A percentile compares a stretch with the other conserved stretches of the same genome.
phyloP scores from a whole-genome alignment of 2,888 invertebrate genomes.

The Clitarchus hookeri region DNA sequence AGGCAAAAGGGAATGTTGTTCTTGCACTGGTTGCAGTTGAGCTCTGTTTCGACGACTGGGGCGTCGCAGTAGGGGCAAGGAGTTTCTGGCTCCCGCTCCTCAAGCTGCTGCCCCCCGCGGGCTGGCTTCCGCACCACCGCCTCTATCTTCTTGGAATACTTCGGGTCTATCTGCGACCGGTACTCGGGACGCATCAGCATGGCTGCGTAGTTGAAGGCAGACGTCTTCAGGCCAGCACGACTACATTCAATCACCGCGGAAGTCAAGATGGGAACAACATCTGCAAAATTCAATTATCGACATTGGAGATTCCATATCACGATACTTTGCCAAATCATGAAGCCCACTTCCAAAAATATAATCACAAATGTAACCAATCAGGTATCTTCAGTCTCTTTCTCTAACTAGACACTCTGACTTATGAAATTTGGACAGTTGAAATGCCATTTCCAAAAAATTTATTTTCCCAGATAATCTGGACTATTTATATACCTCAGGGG shows the following conservation, averaged over 20 bases:
- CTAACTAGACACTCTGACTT: no score
- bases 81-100: conserved; percentile 57
- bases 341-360: no score
- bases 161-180: conserved; percentile 82
- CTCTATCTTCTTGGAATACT: conserved; percentile 90
- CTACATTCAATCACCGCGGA: conserved; percentile 98
- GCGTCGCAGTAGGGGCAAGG: conserved; percentile 89
- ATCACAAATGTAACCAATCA: no score
- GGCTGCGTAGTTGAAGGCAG: conserved; percentile 90
- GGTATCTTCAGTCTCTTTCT: no score
- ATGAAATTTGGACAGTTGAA: no score
- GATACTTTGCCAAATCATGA: no score
- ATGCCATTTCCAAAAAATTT: no score
- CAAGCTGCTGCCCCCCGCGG: conserved; percentile 40
- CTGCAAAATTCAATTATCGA: conserved; percentile 57
- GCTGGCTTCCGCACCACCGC: conserved; percentile 84
- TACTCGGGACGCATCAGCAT: conserved; percentile 94
- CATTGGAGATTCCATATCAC: no score
- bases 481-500: no score
- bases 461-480: no score
- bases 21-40: conserved; percentile 86
- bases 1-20: conserved; percentile 92
- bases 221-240: conserved; percentile 86
- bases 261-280: conserved; percentile 94
- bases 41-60: conserved; percentile 73